Evolutionary conservation across 2,797 vertebrate species (phyloP).

Genomic region (Phrynocephalus vlangalii): DNA sequence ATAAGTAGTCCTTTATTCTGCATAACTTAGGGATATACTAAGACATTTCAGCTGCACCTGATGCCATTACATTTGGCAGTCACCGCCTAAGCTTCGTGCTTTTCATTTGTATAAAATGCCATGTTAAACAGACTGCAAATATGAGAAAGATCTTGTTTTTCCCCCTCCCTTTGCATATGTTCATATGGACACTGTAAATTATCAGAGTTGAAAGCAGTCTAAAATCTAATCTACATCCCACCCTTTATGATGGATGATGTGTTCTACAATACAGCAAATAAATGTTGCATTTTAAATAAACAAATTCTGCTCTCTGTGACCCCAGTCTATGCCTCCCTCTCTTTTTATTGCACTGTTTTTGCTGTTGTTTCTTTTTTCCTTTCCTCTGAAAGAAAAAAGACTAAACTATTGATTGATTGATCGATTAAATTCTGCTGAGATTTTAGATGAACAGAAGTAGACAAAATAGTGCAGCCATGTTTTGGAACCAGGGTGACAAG

Average conservation of each 20-base stretch:
- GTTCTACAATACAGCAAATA: conserved; percentile 16
- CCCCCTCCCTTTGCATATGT: conserved; percentile 52
- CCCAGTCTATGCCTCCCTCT: no score
- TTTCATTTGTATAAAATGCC: conserved; percentile 51
- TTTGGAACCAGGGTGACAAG: background rate
- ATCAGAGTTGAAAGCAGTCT: conserved; percentile 51
- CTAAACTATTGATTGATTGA: no score
- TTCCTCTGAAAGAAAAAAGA: no score
- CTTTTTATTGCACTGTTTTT: no score
- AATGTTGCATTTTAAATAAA: conserved; percentile 11
- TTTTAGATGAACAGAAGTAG: conserved; percentile 41
- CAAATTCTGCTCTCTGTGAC: background rate
- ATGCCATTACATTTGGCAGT: conserved; percentile 66
- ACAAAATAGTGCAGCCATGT: conserved; percentile 3
- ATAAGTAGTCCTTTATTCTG: conserved; percentile 76
- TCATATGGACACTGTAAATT: conserved; percentile 56
- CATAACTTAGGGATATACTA: conserved; percentile 65
- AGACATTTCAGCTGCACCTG: conserved; percentile 64
- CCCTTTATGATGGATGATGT: background rate
- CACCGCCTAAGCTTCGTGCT: conserved; percentile 56
- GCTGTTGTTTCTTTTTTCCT: no score
- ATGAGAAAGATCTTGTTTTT: conserved; percentile 45
- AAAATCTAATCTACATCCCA: conserved; percentile 35
- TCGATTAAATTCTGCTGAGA: background rate
- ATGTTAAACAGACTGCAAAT: conserved; percentile 52